Evolutionary conservation across 92 coral and sea anemone species (phyloP).

Genomic region (Isaurus tuberculatus): DNA sequence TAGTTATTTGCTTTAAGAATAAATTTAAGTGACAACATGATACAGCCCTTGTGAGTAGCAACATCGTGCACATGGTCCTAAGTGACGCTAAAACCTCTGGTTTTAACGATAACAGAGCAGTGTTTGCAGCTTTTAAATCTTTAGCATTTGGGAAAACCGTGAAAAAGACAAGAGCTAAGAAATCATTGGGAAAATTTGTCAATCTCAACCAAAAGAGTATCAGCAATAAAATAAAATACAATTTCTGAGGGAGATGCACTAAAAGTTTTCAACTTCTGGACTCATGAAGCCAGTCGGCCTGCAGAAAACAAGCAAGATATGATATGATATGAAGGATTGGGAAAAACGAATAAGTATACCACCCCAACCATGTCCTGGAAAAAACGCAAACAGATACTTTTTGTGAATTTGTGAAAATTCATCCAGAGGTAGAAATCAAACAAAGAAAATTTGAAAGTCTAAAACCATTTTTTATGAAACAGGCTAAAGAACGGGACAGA

Average conservation of each 20-base stretch:
- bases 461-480: conserved; percentile 65
- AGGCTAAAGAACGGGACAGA: conserved; percentile 62
- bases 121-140: conserved; percentile 14
- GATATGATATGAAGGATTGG: background rate
- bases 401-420: conserved; percentile 33
- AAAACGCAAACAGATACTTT: conserved; percentile 47
- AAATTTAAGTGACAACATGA: too few relatives aligned
- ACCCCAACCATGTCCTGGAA: background rate
- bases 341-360: background rate
- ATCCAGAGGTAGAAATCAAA: conserved; percentile 54
- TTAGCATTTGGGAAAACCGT: conserved; percentile 3
- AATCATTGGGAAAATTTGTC: conserved; percentile 1
- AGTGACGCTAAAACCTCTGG: background rate
- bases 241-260: conserved; percentile 5
- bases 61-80: too few relatives aligned
- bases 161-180: background rate
- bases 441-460: conserved; percentile 59
- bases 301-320: conserved; percentile 25
- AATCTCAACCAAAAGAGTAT: too few relatives aligned
- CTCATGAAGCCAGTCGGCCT: conserved; percentile 16
- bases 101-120: conserved; percentile 13
- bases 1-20: too few relatives aligned
- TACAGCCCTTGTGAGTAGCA: too few relatives aligned
- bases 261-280: conserved; percentile 23
- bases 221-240: too few relatives aligned